Conservation (phyloP, 2,113 vertebrate species). For the Varanus komodoensis region DNA sequence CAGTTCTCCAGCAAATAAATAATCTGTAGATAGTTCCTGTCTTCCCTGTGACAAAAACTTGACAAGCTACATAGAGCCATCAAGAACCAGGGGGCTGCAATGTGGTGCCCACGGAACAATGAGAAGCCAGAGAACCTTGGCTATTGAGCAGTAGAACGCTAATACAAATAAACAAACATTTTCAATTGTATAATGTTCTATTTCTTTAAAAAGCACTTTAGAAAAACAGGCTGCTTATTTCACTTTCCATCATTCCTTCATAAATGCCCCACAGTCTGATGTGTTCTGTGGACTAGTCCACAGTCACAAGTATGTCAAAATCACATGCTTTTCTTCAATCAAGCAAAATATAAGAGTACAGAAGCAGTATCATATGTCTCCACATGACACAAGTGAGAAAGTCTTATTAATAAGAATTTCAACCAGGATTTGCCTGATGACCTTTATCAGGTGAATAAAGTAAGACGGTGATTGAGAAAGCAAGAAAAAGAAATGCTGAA, state of each 20-base stretch:
- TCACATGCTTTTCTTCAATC: not conserved
- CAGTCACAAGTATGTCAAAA: not conserved
- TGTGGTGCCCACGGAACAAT: not conserved
- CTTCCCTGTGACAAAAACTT: not conserved
- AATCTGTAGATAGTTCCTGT: not conserved
- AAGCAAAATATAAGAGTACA: not conserved
- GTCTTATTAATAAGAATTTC: not conserved
- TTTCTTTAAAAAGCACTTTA: not conserved
- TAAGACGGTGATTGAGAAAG: too few relatives aligned
- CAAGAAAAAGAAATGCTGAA: too few relatives aligned
- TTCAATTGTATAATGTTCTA: not conserved
- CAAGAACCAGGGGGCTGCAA: not conserved
- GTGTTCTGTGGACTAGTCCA: not conserved
- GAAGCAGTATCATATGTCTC: constrained; percentile 51
- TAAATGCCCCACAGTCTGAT: too few relatives aligned
- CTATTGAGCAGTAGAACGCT: too few relatives aligned
- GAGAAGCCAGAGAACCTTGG: too few relatives aligned
- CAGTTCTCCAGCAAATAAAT: not conserved
- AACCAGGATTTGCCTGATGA: not conserved
- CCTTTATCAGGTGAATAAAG: too few relatives aligned
- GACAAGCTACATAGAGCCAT: not conserved
- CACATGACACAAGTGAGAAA: constrained; percentile 1
- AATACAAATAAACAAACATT: not conserved
- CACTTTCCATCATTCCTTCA: too few relatives aligned
- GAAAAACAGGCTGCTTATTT: not conserved